phyloP scores from a whole-genome alignment of 1,140 invertebrate genomes.

The Babylonia areolata region DNA sequence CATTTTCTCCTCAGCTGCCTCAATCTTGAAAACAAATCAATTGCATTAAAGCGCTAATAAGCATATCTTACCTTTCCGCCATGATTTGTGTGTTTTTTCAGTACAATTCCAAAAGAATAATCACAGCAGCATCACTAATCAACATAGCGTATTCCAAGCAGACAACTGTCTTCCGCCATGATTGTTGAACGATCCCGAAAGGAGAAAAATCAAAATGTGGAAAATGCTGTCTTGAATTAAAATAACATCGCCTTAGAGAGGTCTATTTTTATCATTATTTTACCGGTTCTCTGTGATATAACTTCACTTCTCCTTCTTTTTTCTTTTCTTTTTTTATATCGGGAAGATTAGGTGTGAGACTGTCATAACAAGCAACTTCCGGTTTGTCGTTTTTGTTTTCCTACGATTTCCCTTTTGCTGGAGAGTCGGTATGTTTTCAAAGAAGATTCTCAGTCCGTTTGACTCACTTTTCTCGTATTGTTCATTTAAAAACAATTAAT shows the following conservation, averaged over 20 bases:
- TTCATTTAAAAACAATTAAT: too few relatives aligned
- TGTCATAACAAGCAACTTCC: slow-evolving; percentile 12
- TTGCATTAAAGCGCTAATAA: not conserved
- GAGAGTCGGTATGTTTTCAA: too few relatives aligned
- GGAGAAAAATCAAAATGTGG: not conserved
- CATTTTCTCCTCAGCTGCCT: not conserved
- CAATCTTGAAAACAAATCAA: not conserved
- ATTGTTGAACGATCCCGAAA: slow-evolving; percentile 31
- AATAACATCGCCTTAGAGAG: too few relatives aligned
- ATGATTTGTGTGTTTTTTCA: not conserved
- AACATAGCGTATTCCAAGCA: slow-evolving; percentile 39
- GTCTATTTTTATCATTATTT: too few relatives aligned
- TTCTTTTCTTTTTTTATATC: slow-evolving; percentile 26
- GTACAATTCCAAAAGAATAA: not conserved
- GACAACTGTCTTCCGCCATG: slow-evolving; percentile 39
- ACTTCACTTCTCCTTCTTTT: slow-evolving; percentile 21
- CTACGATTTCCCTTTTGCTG: too few relatives aligned
- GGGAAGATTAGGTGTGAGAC: slow-evolving; percentile 30
- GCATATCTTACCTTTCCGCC: slow-evolving; percentile 31
- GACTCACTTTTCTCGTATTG: too few relatives aligned
- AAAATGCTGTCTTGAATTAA: too few relatives aligned
- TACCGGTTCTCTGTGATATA: too few relatives aligned
- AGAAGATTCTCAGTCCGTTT: too few relatives aligned
- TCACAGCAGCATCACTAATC: slow-evolving; percentile 25
- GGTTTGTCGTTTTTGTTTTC: not conserved